Conservation (phyloP, 2,888 invertebrate genomes). For the Nomada flava region DNA sequence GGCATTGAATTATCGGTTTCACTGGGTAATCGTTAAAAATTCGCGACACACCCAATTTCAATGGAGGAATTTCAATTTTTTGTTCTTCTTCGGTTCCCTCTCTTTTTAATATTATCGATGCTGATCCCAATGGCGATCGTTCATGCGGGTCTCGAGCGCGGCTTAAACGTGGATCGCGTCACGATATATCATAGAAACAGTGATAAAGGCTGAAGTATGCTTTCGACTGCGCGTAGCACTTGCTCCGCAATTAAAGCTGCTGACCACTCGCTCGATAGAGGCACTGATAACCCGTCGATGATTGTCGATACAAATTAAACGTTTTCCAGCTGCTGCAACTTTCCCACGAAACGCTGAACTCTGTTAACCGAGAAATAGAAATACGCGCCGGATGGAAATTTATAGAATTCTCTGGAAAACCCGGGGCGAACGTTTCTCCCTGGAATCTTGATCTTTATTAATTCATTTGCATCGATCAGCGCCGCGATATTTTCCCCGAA, state of each 20-base stretch:
- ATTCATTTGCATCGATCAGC: background rate
- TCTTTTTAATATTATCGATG: constrained; percentile 9
- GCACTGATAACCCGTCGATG: constrained; percentile 69
- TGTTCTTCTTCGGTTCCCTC: too few species aligned
- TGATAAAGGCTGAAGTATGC: constrained; percentile 58
- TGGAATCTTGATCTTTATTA: background rate
- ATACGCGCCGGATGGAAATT: too few species aligned
- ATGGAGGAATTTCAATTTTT: constrained; percentile 41
- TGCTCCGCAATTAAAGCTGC: constrained; percentile 73
- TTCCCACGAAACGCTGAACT: constrained; percentile 27
- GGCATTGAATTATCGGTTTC: background rate
- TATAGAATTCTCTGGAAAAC: background rate
- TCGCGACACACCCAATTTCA: constrained; percentile 3
- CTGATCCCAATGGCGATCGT: background rate
- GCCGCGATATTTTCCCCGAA: background rate
- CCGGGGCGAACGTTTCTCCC: background rate
- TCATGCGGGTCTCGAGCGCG: constrained; percentile 26
- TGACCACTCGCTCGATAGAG: constrained; percentile 65
- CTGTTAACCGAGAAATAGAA: background rate
- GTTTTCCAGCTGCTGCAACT: constrained; percentile 25
- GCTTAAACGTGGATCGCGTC: constrained; percentile 42
- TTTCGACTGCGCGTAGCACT: constrained; percentile 60
- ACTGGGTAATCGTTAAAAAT: background rate
- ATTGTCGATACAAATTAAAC: constrained; percentile 70
- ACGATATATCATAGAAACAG: constrained; percentile 41